A percentile compares a stretch with the other conserved stretches of the same genome.
phyloP scores from a whole-genome alignment of 2,888 invertebrate genomes.

The Caenorhabditis sp. region DNA sequence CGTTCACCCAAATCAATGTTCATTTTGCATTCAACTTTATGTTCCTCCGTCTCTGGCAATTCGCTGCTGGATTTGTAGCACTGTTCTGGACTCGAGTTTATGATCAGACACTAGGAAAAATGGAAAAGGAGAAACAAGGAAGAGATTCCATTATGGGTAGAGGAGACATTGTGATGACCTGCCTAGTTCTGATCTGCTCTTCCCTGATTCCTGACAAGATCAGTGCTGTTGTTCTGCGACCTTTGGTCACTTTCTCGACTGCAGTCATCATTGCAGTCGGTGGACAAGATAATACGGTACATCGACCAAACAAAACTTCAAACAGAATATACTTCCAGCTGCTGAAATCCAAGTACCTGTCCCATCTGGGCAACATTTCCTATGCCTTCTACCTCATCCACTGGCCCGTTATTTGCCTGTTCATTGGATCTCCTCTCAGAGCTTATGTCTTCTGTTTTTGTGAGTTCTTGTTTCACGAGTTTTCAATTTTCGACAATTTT shows the following conservation, averaged over 20 bases:
- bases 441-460: background rate
- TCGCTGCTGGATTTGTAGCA: slow-evolving; percentile 29
- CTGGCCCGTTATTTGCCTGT: slow-evolving; percentile 46
- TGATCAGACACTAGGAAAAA: background rate
- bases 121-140: background rate
- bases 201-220: slow-evolving; percentile 9
- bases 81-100: slow-evolving; percentile 11
- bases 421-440: background rate
- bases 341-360: background rate
- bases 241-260: slow-evolving; percentile 11
- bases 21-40: slow-evolving; percentile 63
- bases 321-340: background rate
- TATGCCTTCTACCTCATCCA: slow-evolving; percentile 44
- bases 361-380: slow-evolving; percentile 23
- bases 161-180: background rate
- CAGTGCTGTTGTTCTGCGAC: slow-evolving; percentile 4
- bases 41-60: slow-evolving; percentile 54
- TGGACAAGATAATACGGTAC: slow-evolving; percentile 9
- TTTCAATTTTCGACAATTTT: too few species aligned
- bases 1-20: too few species aligned
- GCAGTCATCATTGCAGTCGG: slow-evolving; percentile 16
- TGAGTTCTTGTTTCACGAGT: background rate
- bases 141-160: background rate
- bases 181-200: background rate
- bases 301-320: too few species aligned